Evolutionary conservation across 2,888 invertebrate species (phyloP).

Genomic region (Phaonia tiefii): DNA sequence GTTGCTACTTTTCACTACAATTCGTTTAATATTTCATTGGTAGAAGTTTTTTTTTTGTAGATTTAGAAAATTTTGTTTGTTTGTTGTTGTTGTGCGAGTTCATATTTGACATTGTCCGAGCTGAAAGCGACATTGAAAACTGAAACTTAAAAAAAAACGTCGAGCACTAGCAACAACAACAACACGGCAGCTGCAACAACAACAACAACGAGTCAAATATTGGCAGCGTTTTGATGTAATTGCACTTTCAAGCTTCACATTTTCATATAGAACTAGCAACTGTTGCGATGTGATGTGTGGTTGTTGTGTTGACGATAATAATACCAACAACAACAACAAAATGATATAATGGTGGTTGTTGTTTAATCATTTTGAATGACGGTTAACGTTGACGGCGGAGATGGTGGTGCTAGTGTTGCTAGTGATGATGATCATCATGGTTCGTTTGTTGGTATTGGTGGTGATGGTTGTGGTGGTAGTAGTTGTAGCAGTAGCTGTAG

Average conservation of each 20-base stretch:
- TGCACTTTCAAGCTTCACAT: constrained; percentile 10
- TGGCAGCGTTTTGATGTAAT: constrained; percentile 22
- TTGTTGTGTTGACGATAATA: constrained; percentile 17
- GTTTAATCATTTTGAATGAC: background rate
- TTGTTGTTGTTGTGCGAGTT: constrained; percentile 17
- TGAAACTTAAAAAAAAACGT: constrained; percentile 65
- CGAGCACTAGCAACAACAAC: constrained; percentile 34
- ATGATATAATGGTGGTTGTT: constrained; percentile 1
- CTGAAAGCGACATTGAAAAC: constrained; percentile 78
- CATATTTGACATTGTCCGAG: constrained; percentile 73
- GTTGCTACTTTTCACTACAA: too few species aligned
- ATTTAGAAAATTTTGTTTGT: background rate
- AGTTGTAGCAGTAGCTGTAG: constrained; percentile 35
- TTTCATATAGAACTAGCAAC: constrained; percentile 36
- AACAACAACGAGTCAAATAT: too few species aligned
- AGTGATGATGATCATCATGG: constrained; percentile 16
- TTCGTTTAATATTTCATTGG: constrained; percentile 29
- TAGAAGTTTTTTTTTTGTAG: constrained; percentile 13
- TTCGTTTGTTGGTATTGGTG: background rate
- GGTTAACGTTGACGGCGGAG: background rate
- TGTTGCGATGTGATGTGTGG: constrained; percentile 39
- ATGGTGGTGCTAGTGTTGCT: background rate
- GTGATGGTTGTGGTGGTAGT: constrained; percentile 28
- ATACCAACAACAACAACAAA: background rate
- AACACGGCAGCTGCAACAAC: constrained; percentile 58